These are phyloP conservation scores for Rhynchonycteris naso DNA, from an alignment of 2,797 vertebrate species.

Conservation along the genomic window DNA sequence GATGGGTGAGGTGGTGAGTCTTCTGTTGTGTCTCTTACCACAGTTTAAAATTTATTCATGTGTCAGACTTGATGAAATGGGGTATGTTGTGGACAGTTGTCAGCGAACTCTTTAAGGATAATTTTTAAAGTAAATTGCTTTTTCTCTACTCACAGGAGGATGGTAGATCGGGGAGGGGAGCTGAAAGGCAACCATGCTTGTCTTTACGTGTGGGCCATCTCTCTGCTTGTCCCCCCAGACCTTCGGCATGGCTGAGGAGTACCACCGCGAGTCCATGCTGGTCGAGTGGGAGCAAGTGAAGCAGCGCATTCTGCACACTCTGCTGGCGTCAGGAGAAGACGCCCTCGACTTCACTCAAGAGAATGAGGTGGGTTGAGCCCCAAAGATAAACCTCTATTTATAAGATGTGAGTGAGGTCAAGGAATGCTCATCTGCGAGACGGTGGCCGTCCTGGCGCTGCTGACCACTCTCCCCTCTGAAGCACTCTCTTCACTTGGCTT, in stretches of 20 bases:
- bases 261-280: slow-evolving; percentile 98
- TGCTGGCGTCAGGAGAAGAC: slow-evolving; percentile 97
- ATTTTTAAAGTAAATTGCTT: slow-evolving; percentile 30
- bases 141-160: background rate
- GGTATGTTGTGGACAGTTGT: background rate
- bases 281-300: slow-evolving; percentile 99
- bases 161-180: background rate
- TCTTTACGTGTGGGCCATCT: background rate
- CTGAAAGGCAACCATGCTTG: rapidly evolving
- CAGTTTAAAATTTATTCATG: background rate
- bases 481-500: background rate
- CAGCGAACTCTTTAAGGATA: slow-evolving; percentile 10
- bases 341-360: slow-evolving; percentile 98
- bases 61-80: slow-evolving; percentile 9
- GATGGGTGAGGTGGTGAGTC: background rate
- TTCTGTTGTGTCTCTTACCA: background rate
- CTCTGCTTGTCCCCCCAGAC: slow-evolving; percentile 87
- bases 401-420: background rate
- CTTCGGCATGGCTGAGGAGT: slow-evolving; percentile 97
- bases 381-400: background rate
- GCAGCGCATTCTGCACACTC: slow-evolving; percentile 96
- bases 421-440: background rate
- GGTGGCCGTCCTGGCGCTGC: background rate
- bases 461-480: background rate
- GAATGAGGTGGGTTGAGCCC: slow-evolving; percentile 89